Evolutionary conservation across 2,888 invertebrate species (phyloP).

Genomic region (Stenchaetothrips biformis): DNA sequence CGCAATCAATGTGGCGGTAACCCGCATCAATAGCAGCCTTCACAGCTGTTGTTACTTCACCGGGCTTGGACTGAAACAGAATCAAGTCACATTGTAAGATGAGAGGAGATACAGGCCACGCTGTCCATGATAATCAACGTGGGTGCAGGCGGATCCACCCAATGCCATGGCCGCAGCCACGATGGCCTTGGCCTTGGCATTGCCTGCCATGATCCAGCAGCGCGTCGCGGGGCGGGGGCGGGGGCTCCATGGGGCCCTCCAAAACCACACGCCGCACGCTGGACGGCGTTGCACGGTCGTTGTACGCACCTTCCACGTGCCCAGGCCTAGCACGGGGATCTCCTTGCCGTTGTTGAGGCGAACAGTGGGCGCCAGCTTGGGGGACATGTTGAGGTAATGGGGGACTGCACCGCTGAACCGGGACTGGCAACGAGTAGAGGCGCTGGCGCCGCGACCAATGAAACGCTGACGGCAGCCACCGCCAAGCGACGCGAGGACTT

Average conservation of each 20-base stretch:
- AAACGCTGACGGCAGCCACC: too few relatives aligned
- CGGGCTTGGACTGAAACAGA: slow-evolving; percentile 57
- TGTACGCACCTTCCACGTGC: slow-evolving; percentile 45
- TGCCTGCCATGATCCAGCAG: too few relatives aligned
- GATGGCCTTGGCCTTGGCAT: not conserved
- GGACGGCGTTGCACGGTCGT: not conserved
- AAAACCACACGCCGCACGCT: not conserved
- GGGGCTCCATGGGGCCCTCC: too few relatives aligned
- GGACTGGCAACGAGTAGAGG: not conserved
- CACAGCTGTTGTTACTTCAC: slow-evolving; percentile 60
- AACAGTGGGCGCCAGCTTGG: not conserved
- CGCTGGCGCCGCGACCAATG: not conserved
- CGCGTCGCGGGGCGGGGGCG: too few relatives aligned
- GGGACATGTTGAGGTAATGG: slow-evolving; percentile 4
- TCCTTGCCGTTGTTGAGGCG: slow-evolving; percentile 44
- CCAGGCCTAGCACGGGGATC: slow-evolving; percentile 46
- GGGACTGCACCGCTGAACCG: not conserved
- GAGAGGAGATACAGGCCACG: not conserved
- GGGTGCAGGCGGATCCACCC: not conserved
- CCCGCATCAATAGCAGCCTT: slow-evolving; percentile 69
- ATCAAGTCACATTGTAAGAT: not conserved
- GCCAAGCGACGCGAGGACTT: too few relatives aligned
- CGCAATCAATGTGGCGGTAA: slow-evolving; percentile 72
- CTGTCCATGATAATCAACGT: not conserved
- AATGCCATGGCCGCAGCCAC: not conserved